These are phyloP conservation scores for Pangasius krempfi DNA, from an alignment of 2,797 vertebrate species.

Conservation along the genomic window DNA sequence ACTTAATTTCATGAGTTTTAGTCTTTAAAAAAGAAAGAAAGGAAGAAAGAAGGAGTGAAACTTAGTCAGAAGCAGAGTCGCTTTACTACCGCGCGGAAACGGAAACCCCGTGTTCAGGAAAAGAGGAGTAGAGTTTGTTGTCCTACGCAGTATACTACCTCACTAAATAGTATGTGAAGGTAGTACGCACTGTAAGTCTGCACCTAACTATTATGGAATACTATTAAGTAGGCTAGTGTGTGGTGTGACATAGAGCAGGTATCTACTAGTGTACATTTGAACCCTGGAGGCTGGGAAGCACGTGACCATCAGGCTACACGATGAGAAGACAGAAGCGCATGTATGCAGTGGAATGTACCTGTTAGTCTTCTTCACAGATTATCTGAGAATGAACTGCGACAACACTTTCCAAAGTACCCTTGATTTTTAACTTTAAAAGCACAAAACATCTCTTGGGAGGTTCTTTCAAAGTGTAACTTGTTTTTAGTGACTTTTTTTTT, in stretches of 20 bases:
- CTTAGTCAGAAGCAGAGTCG: neutral
- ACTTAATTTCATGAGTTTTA: neutral
- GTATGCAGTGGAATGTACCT: neutral
- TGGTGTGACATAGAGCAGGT: neutral
- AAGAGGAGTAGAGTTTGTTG: slow-evolving; percentile 33
- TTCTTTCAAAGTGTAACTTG: neutral
- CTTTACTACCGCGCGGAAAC: slow-evolving; percentile 65
- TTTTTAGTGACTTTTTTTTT: neutral
- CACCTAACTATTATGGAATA: no score
- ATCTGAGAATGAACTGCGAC: neutral
- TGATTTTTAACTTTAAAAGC: neutral
- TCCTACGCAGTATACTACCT: neutral
- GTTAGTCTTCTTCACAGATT: neutral
- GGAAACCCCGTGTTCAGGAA: slow-evolving; percentile 62
- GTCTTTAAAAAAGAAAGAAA: neutral
- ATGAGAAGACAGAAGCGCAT: neutral
- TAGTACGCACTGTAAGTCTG: neutral
- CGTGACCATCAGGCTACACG: neutral
- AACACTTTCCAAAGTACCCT: neutral
- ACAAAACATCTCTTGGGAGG: neutral
- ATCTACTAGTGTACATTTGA: neutral
- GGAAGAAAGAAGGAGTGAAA: slow-evolving; percentile 18
- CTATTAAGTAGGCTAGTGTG: slow-evolving; percentile 4
- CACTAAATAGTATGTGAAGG: neutral
- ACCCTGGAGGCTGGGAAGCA: neutral